phyloP scores from a whole-genome alignment of 1,140 invertebrate genomes.

The Apis mellifera region DNA sequence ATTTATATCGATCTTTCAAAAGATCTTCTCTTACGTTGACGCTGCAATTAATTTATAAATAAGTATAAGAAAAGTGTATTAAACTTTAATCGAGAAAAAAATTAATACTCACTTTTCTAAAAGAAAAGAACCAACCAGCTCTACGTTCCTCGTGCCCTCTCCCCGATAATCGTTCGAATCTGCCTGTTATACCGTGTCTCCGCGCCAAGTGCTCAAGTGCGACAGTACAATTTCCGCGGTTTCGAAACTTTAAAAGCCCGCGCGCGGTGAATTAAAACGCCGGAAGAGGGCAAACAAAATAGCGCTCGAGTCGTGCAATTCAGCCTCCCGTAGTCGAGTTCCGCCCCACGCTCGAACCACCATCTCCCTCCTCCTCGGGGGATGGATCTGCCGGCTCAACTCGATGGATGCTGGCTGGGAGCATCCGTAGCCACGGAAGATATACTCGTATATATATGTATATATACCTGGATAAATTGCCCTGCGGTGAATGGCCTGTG shows the following conservation, averaged over 20 bases:
- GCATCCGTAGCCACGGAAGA: constrained; percentile 22
- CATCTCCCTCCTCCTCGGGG: neutral
- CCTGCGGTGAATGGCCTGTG: constrained; percentile 6
- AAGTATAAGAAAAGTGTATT: too few species aligned
- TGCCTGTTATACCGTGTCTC: constrained; percentile 1
- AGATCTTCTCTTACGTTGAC: too few species aligned
- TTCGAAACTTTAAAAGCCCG: constrained; percentile 61
- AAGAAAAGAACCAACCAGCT: neutral
- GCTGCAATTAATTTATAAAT: too few species aligned
- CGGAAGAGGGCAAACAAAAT: constrained; percentile 62
- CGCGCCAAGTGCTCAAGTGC: constrained; percentile 23
- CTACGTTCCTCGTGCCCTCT: neutral
- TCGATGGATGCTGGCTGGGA: constrained; percentile 34
- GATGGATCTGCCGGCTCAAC: constrained; percentile 36
- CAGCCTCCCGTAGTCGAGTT: constrained; percentile 22
- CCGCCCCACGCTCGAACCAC: constrained; percentile 22
- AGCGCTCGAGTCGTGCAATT: constrained; percentile 59
- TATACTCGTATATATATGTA: neutral
- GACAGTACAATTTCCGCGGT: constrained; percentile 57
- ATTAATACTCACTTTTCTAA: too few species aligned
- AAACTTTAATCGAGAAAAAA: too few species aligned
- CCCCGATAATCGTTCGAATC: constrained; percentile 8
- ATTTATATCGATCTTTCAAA: neutral
- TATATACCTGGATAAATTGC: constrained; percentile 12
- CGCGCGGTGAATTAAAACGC: constrained; percentile 58